A percentile compares a stretch with the other conserved stretches of the same genome.
Conservation (phyloP, 2,797 vertebrate genomes). For the Serranus cabrilla region DNA sequence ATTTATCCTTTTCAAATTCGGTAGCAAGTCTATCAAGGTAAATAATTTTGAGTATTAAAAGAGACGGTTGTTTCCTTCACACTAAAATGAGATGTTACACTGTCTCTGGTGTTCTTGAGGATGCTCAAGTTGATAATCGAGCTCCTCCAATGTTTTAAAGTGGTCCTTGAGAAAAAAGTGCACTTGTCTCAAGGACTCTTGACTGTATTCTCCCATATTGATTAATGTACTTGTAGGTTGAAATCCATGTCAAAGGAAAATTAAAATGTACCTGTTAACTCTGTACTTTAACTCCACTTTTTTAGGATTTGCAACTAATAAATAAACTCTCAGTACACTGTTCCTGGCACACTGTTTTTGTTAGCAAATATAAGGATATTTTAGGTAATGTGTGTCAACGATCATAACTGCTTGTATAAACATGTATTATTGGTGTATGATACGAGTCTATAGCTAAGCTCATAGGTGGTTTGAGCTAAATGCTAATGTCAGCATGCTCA, state of each 20-base stretch:
- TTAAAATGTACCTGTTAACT: not conserved
- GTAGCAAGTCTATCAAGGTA: not conserved
- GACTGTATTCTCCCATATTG: not conserved
- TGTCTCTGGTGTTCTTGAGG: constrained; percentile 1
- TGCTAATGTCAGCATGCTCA: too few relatives aligned
- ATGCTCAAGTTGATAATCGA: constrained; percentile 11
- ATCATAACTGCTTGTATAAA: not conserved
- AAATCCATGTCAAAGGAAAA: not conserved
- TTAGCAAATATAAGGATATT: not conserved
- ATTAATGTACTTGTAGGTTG: not conserved
- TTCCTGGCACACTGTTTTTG: not conserved
- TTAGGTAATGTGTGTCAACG: not conserved
- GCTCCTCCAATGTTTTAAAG: not conserved
- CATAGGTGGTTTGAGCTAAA: not conserved
- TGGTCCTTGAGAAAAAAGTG: not conserved
- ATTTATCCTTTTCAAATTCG: not conserved
- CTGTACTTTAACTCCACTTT: not conserved
- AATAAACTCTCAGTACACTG: not conserved
- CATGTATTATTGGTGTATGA: not conserved
- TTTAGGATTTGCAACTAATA: not conserved
- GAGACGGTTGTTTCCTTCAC: constrained; percentile 13
- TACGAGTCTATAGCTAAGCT: not conserved
- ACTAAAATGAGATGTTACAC: not conserved
- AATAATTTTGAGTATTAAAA: not conserved
- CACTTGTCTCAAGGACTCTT: not conserved